Conservation (phyloP, 2,888 invertebrate species). For the Lasius platythorax region DNA sequence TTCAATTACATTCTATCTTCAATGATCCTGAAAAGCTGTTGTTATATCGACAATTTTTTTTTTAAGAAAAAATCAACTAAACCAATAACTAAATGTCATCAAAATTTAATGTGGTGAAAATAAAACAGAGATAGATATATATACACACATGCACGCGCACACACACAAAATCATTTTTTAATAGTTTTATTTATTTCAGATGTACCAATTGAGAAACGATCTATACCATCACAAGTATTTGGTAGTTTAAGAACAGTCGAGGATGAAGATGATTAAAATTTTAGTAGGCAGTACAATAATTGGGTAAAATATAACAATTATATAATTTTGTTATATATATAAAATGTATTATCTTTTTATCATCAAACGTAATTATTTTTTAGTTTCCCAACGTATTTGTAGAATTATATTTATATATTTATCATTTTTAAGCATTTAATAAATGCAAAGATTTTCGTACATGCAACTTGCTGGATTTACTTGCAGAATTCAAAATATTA, state of each 20-base stretch:
- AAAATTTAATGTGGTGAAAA: background rate
- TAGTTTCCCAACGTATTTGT: background rate
- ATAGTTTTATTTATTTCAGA: slow-evolving; percentile 82
- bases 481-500: background rate
- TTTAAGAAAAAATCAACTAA: background rate
- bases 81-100: background rate
- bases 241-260: slow-evolving; percentile 89
- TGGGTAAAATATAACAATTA: background rate
- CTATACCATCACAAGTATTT: slow-evolving; percentile 96
- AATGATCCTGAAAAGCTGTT: background rate
- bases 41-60: background rate
- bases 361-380: background rate
- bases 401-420: background rate
- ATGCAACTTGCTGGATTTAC: background rate
- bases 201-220: slow-evolving; percentile 93
- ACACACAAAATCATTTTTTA: slow-evolving; percentile 2
- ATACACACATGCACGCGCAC: background rate
- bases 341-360: background rate
- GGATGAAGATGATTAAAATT: slow-evolving; percentile 63
- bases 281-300: background rate
- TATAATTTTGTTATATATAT: slow-evolving; percentile 1
- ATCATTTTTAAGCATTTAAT: background rate
- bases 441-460: background rate
- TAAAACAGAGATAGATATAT: background rate
- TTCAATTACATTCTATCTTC: background rate